A percentile compares a stretch with the other conserved stretches of the same genome.
Conservation (phyloP, 2,113 vertebrate genomes). For the Hystrix brachyura region DNA sequence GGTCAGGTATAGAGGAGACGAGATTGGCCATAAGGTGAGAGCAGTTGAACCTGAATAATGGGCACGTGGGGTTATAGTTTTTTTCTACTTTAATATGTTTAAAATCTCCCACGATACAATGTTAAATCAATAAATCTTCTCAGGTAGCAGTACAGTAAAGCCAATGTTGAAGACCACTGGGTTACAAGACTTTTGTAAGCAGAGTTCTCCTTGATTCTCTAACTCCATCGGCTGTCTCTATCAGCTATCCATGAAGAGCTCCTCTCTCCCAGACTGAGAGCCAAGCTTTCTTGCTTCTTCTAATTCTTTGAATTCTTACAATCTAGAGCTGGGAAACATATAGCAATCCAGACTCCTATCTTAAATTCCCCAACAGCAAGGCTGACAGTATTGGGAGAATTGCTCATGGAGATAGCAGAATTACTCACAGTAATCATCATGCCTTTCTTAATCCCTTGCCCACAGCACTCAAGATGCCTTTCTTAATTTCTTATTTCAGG, state of each 20-base stretch:
- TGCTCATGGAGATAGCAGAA: neutral
- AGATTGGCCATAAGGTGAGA: neutral
- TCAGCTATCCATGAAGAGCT: neutral
- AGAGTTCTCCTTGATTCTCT: neutral
- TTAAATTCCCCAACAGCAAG: slow-evolving; percentile 34
- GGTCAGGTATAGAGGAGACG: neutral
- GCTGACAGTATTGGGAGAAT: neutral
- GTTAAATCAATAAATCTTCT: slow-evolving; percentile 43
- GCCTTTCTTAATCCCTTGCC: neutral
- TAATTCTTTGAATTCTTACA: neutral
- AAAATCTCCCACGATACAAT: slow-evolving; percentile 39
- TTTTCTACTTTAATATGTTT: slow-evolving; percentile 8
- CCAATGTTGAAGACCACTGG: neutral
- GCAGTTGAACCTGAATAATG: neutral
- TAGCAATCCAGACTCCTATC: neutral
- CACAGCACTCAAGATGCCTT: neutral
- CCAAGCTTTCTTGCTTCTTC: neutral
- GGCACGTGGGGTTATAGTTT: neutral
- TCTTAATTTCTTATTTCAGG: neutral
- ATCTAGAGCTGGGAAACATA: neutral
- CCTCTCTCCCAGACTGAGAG: neutral
- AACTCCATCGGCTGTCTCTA: neutral
- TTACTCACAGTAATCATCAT: neutral
- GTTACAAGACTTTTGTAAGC: neutral
- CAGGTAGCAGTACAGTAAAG: neutral